Conservation (phyloP, 2,113 vertebrate genomes). For the Ranitomeya imitator region DNA sequence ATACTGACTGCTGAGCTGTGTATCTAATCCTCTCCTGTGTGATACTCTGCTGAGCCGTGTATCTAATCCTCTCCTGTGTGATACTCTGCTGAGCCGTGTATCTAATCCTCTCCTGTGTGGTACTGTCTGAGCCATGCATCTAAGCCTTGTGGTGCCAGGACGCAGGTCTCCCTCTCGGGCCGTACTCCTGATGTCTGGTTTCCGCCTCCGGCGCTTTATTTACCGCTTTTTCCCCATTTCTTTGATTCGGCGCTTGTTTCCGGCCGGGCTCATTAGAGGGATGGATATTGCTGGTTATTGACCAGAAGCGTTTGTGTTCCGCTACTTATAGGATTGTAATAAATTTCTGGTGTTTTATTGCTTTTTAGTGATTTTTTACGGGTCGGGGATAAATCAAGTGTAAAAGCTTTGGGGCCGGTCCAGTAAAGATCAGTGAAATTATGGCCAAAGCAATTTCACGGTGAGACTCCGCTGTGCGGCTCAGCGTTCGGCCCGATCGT, state of each 20-base stretch:
- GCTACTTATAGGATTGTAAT: conserved; percentile 27
- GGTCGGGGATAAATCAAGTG: conserved; percentile 26
- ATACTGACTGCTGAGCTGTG: too few relatives aligned
- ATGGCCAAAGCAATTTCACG: conserved; percentile 28
- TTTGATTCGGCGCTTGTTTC: not conserved
- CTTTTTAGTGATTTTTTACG: conserved; percentile 14
- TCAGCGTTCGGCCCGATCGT: not conserved
- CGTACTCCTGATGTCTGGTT: too few relatives aligned
- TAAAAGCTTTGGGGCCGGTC: not conserved
- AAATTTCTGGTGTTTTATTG: conserved; percentile 8
- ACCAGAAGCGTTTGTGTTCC: not conserved
- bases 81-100: not conserved
- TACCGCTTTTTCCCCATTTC: not conserved
- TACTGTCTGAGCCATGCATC: not conserved
- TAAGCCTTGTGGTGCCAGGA: not conserved
- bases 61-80: not conserved
- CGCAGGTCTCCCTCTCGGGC: too few relatives aligned
- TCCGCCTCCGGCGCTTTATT: not conserved
- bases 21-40: too few relatives aligned
- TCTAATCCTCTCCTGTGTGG: too few relatives aligned
- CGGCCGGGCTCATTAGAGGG: not conserved
- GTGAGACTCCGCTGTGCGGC: not conserved
- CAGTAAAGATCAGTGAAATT: conserved; percentile 23
- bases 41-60: too few relatives aligned
- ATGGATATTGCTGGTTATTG: conserved; percentile 17